Conservation (phyloP, 2,888 invertebrate genomes). For the Hydriomena furcata region DNA sequence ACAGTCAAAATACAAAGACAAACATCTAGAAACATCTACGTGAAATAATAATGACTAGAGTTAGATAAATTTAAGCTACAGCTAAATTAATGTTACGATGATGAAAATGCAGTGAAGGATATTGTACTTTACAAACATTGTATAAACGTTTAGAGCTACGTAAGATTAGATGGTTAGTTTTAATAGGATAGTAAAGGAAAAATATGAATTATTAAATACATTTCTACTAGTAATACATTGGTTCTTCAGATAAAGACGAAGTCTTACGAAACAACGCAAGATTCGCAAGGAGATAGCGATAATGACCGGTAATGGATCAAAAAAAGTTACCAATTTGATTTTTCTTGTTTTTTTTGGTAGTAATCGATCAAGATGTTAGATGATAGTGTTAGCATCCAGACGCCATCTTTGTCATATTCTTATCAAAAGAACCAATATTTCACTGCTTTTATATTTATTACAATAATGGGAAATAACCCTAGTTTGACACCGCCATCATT, state of each 20-base stretch:
- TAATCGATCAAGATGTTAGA: no score
- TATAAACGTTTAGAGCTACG: slow-evolving; percentile 9
- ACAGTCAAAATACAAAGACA: slow-evolving; percentile 40
- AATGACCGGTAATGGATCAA: no score
- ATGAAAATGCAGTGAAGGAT: slow-evolving; percentile 21
- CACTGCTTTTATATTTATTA: slow-evolving; percentile 1
- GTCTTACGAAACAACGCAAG: no score
- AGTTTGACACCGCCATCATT: slow-evolving; percentile 61
- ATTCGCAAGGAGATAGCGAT: no score
- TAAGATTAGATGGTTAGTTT: slow-evolving; percentile 3
- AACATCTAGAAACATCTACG: slow-evolving; percentile 58
- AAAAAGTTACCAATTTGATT: no score
- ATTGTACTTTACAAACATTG: slow-evolving; percentile 10
- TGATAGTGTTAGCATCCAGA: no score
- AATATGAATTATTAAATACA: slow-evolving; percentile 12
- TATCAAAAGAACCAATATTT: slow-evolving; percentile 7
- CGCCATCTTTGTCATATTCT: no score
- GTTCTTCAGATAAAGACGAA: slow-evolving; percentile 3
- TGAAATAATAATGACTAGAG: slow-evolving; percentile 70
- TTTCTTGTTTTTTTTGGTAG: no score
- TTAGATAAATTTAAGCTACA: slow-evolving; percentile 45
- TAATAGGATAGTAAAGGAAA: slow-evolving; percentile 11
- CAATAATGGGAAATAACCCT: slow-evolving; percentile 43
- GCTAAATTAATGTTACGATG: slow-evolving; percentile 21
- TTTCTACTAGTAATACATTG: slow-evolving; percentile 4